phyloP scores from a whole-genome alignment of 2,888 invertebrate species.

The Urechis unicinctus region DNA sequence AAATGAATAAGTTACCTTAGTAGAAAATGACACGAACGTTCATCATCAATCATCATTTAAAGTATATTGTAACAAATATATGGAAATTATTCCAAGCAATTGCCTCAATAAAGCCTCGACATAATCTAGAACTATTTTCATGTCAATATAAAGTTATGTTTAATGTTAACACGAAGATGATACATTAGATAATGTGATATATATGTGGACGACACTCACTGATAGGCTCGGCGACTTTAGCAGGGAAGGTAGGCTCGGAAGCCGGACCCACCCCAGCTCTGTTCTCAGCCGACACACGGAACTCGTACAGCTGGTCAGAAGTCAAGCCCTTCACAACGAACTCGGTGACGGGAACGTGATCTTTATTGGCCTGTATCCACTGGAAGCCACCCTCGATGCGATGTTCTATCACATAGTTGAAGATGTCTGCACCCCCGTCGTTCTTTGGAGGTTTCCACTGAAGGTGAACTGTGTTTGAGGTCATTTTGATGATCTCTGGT shows the following conservation, averaged over 20 bases:
- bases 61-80: too few species aligned
- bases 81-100: too few species aligned
- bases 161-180: too few species aligned
- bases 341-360: slow-evolving; percentile 5
- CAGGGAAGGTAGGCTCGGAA: slow-evolving; percentile 66
- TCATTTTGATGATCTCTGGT: slow-evolving; percentile 13
- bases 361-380: slow-evolving; percentile 26
- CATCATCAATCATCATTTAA: too few species aligned
- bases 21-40: too few species aligned
- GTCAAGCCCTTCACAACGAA: slow-evolving; percentile 19
- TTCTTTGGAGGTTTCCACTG: slow-evolving; percentile 39
- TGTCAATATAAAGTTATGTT: too few species aligned
- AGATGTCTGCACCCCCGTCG: slow-evolving; percentile 28
- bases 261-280: slow-evolving; percentile 52
- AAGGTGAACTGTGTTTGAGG: slow-evolving; percentile 74
- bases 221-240: slow-evolving; percentile 47
- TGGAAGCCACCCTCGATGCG: slow-evolving; percentile 59
- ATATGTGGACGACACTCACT: slow-evolving; percentile 7
- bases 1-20: too few species aligned
- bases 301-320: slow-evolving; percentile 60
- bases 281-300: slow-evolving; percentile 64
- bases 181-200: background rate
- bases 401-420: slow-evolving; percentile 54
- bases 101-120: background rate
- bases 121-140: background rate